These are phyloP conservation scores for Mus spicilegus DNA, from an alignment of 2,113 vertebrate species.

Conservation along the genomic window DNA sequence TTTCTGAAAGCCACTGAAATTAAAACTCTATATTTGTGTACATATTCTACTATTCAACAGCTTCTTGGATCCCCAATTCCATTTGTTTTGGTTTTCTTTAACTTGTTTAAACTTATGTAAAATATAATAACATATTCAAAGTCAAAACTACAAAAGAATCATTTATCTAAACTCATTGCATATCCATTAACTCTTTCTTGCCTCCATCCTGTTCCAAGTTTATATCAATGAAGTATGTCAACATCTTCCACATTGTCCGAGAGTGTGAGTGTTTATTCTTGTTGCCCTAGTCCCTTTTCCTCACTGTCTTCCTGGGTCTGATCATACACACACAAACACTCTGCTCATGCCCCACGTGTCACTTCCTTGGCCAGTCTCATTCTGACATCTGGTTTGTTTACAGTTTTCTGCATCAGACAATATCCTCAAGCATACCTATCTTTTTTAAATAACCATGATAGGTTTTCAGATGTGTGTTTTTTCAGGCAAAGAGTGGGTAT, in stretches of 20 bases:
- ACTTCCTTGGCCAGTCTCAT: neutral
- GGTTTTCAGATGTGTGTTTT: neutral
- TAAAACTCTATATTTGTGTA: neutral
- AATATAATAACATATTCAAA: neutral
- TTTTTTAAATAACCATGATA: neutral
- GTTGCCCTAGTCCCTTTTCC: neutral
- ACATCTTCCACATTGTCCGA: neutral
- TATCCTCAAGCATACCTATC: neutral
- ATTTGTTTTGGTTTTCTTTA: constrained; percentile 29
- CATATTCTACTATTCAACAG: neutral
- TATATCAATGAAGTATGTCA: neutral
- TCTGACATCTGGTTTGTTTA: constrained; percentile 2
- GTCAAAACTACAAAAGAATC: neutral
- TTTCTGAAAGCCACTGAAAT: constrained; percentile 26
- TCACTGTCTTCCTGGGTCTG: neutral
- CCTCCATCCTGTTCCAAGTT: neutral
- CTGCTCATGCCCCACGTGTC: neutral
- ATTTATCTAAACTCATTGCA: neutral
- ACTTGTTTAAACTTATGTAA: neutral
- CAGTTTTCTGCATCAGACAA: neutral
- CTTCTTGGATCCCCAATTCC: neutral
- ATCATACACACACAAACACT: neutral
- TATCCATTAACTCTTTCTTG: neutral
- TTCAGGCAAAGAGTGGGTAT: neutral
- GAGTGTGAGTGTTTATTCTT: neutral